Conservation (phyloP, 2,113 vertebrate genomes). For the cattle (Bos taurus) region DNA sequence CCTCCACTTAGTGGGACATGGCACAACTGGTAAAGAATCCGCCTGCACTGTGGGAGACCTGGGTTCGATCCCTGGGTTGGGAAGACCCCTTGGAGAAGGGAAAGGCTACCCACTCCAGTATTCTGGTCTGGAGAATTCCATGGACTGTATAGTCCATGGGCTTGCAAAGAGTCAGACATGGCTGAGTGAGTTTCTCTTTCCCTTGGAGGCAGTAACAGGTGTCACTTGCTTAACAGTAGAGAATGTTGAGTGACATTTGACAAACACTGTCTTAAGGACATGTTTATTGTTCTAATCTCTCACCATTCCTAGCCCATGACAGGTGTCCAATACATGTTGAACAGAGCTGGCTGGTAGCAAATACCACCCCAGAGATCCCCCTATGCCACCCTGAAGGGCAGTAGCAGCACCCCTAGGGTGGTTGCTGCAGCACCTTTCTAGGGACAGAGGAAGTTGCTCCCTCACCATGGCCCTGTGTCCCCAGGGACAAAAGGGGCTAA, state of each 20-base stretch:
- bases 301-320: background rate
- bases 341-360: background rate
- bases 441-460: background rate
- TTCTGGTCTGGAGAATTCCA: background rate
- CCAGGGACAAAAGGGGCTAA: background rate
- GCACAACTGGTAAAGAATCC: background rate
- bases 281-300: background rate
- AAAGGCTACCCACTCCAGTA: background rate
- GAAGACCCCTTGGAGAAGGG: background rate
- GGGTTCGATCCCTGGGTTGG: background rate
- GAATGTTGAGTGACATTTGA: background rate
- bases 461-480: background rate
- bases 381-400: background rate
- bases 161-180: background rate
- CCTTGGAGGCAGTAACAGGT: background rate
- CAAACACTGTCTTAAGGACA: background rate
- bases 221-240: background rate
- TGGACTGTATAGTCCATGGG: background rate
- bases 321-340: background rate
- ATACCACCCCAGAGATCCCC: background rate
- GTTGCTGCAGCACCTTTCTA: background rate
- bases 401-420: accelerated
- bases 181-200: background rate
- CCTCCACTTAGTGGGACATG: background rate
- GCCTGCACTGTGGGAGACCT: background rate